These are phyloP conservation scores for Drosophila tsacasi DNA, from an alignment of 1,140 invertebrate species.

Conservation along the genomic window DNA sequence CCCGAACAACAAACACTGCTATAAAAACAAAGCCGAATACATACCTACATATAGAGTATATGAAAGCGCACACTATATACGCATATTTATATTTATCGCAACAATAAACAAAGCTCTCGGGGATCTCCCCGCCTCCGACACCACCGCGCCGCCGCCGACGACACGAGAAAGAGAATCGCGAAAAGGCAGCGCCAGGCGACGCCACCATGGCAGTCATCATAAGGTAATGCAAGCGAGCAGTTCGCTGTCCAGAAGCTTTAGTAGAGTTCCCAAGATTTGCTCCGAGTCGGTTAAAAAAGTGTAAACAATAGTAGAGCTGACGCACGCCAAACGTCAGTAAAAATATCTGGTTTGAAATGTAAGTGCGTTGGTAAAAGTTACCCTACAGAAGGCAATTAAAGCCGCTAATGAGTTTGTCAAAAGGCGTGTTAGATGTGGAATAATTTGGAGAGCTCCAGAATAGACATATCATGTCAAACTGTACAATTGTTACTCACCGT, in stretches of 20 bases:
- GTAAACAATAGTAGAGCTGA: conserved; percentile 43
- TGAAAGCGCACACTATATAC: conserved; percentile 30
- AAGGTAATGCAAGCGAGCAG: conserved; percentile 82
- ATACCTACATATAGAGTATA: conserved; percentile 14
- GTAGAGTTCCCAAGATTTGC: conserved; percentile 5
- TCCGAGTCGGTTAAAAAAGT: conserved; percentile 29
- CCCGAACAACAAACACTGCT: conserved; percentile 28
- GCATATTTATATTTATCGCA: conserved; percentile 46
- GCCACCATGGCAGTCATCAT: conserved; percentile 80
- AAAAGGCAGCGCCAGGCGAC: conserved; percentile 65
- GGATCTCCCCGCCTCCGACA: conserved; percentile 21
- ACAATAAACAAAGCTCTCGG: conserved; percentile 71
- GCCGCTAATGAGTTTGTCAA: conserved; percentile 13
- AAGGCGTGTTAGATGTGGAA: conserved; percentile 5
- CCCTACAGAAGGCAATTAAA: conserved; percentile 10
- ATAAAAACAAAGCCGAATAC: conserved; percentile 66
- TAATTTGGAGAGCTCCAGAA: conserved; percentile 1
- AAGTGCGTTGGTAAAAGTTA: conserved; percentile 40
- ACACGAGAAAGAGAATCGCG: conserved; percentile 33
- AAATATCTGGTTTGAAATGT: conserved; percentile 30
- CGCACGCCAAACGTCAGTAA: conserved; percentile 27
- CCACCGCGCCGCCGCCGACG: conserved; percentile 19
- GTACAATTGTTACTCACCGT: background rate
- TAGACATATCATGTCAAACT: background rate
- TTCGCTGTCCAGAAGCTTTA: conserved; percentile 45